These are phyloP conservation scores for Bryconaethiops microstoma DNA, from an alignment of 2,797 vertebrate genomes.

Conservation along the genomic window DNA sequence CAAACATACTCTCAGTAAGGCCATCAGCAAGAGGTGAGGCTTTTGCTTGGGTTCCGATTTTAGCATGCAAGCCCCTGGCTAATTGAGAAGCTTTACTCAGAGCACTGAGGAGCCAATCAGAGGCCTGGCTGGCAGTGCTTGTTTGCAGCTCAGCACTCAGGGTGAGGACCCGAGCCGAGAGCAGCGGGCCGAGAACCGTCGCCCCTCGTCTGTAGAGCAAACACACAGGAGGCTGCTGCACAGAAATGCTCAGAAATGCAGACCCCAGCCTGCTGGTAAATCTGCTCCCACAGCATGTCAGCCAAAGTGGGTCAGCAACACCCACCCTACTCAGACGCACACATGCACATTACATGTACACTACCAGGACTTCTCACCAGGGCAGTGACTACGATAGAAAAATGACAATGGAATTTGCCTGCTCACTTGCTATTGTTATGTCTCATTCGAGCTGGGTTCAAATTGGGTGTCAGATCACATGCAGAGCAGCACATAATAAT, in stretches of 20 bases:
- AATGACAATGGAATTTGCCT: background rate
- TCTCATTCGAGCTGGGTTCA: no score
- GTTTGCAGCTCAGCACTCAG: constrained; percentile 51
- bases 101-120: constrained; percentile 45
- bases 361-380: background rate
- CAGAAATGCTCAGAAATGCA: constrained; percentile 69
- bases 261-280: constrained; percentile 75
- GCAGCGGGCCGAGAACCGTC: constrained; percentile 29
- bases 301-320: constrained; percentile 78
- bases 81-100: constrained; percentile 53
- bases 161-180: constrained; percentile 46
- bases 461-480: no score
- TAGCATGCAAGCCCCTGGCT: constrained; percentile 48
- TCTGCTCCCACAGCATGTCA: constrained; percentile 72
- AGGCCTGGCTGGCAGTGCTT: constrained; percentile 25
- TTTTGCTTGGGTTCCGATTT: constrained; percentile 48
- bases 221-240: constrained; percentile 56
- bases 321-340: constrained; percentile 21
- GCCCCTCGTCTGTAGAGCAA: constrained; percentile 31
- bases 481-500: no score
- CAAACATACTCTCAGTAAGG: constrained; percentile 13
- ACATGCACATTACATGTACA: constrained; percentile 12
- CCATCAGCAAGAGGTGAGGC: constrained; percentile 25
- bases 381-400: background rate
- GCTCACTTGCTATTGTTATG: background rate